Percentiles rank a stretch among this genome's conserved stretches.
These are phyloP conservation scores for Ephydatia muelleri DNA, from an alignment of 37 sponge, comb jelly and placozoan genomes.

Conservation along the genomic window DNA sequence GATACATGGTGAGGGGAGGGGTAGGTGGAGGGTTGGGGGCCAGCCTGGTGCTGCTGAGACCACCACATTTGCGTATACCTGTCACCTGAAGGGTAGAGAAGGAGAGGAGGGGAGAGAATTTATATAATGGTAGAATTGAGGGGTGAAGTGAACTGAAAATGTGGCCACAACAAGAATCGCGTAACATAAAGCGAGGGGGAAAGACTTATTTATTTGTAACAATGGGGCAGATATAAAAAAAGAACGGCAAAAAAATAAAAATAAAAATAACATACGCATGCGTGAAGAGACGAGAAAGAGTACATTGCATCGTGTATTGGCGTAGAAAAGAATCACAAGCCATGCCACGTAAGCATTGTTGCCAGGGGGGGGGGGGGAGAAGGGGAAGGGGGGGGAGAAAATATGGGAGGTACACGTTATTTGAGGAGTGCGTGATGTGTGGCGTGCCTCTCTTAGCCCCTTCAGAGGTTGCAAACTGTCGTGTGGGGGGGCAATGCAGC, in stretches of 20 bases:
- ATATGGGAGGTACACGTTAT: too few species aligned
- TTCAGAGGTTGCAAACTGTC: too few species aligned
- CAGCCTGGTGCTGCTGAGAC: not conserved
- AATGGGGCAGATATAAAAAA: too few species aligned
- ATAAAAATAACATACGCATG: too few species aligned
- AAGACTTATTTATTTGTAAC: too few species aligned
- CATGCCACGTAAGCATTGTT: not conserved
- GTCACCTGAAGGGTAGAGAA: not conserved
- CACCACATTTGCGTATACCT: not conserved
- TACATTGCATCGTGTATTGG: not conserved
- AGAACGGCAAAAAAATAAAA: too few species aligned
- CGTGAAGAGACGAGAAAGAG: not conserved
- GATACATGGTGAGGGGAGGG: not conserved
- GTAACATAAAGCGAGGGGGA: too few species aligned
- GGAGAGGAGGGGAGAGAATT: not conserved
- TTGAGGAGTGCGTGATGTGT: constrained; percentile 17
- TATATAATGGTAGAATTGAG: not conserved
- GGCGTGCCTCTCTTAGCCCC: not conserved
- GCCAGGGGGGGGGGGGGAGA: not conserved
- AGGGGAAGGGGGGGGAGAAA: not conserved
- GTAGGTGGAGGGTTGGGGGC: not conserved
- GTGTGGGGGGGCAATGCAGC: constrained; percentile 3
- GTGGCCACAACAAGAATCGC: too few species aligned
- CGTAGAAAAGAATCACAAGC: not conserved
- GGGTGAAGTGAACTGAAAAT: too few species aligned